Base-by-base conservation (phyloP, 2,797 vertebrate species). In the Typhlichthys eigenmanni region DNA sequence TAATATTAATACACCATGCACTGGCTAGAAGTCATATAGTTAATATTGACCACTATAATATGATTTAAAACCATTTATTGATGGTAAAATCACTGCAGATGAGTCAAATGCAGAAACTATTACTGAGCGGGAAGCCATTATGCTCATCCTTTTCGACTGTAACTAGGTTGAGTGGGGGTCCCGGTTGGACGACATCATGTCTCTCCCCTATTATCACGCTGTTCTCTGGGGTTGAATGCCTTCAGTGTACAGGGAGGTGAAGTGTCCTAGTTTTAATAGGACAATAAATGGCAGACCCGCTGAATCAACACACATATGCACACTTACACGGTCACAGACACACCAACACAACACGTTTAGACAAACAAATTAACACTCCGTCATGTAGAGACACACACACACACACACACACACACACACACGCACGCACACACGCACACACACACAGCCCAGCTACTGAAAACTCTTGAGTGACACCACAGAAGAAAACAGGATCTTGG, bases 201-300 rank as follows among this genome's bases (percentile, higher is more conserved):
- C 59, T 55, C 45, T 55, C 50, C 17, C 49, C 61, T 64, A 61
- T 79, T 60, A 70, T 32, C 57, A 52, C 24, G 9, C 43, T 48
- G 7, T 5, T 63, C 63, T 64, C 49, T 32, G 52, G 13, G 32
- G 47, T 45, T 60, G 47, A 11, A n/a, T 45, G 17, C 13, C 32
- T 68, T 43, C 43, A 29, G 52, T 66, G 34, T 72, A 54, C 45
- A 62, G 51, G 63, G 60, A 64, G 51, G 62, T 58, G 58, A 65
- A 51, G 34, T 56, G 38, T 9, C 60, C 62, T 69, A 50, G 60
- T 75, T 64, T 7, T 66, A 71, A 57, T 47, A 53, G 68, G 60
- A 65, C 17, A 58, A 43, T 45, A 32, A 16, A 45, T 65, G 34
- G 58, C 63, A 29, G 53, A 46, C 51, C 47, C 9, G 53, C 24